phyloP scores from a whole-genome alignment of 1,140 invertebrate species.

The Aphaenogaster ashmeadi region DNA sequence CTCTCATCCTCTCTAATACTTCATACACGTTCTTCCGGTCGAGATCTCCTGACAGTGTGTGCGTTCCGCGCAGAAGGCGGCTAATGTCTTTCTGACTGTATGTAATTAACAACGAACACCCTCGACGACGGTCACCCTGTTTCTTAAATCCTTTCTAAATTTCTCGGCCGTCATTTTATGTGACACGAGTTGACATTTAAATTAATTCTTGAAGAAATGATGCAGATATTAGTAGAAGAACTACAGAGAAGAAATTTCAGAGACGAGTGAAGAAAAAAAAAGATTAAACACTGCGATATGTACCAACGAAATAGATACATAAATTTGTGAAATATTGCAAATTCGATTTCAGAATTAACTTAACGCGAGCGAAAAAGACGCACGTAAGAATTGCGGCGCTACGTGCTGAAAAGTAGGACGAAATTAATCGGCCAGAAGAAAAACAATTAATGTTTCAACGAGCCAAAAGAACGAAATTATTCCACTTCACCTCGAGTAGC shows the following conservation, averaged over 20 bases:
- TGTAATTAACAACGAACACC: conserved; percentile 68
- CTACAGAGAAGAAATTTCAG: not conserved
- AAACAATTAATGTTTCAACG: conserved; percentile 55
- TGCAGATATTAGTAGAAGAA: not conserved
- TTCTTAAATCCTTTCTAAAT: conserved; percentile 24
- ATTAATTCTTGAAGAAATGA: conserved; percentile 38
- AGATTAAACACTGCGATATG: not conserved
- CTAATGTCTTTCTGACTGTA: conserved; percentile 71
- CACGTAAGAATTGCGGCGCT: not conserved
- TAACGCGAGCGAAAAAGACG: not conserved
- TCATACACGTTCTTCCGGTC: conserved; percentile 71
- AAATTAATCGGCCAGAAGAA: conserved; percentile 48
- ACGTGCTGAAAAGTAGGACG: conserved; percentile 17
- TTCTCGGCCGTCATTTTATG: not conserved
- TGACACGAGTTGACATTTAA: conserved; percentile 10
- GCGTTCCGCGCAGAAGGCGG: conserved; percentile 59
- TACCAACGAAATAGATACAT: not conserved
- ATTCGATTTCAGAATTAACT: not conserved
- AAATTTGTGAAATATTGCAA: not conserved
- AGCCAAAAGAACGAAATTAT: conserved; percentile 54
- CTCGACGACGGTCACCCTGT: conserved; percentile 12
- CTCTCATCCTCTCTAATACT: conserved; percentile 73
- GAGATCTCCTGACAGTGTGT: conserved; percentile 66
- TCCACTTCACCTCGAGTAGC: not conserved
- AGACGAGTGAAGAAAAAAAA: not conserved